Evolutionary conservation across 2,888 invertebrate genomes (phyloP), one percentile per base, ranked within the genome.

Genomic region (Danaus chrysippus): DNA sequence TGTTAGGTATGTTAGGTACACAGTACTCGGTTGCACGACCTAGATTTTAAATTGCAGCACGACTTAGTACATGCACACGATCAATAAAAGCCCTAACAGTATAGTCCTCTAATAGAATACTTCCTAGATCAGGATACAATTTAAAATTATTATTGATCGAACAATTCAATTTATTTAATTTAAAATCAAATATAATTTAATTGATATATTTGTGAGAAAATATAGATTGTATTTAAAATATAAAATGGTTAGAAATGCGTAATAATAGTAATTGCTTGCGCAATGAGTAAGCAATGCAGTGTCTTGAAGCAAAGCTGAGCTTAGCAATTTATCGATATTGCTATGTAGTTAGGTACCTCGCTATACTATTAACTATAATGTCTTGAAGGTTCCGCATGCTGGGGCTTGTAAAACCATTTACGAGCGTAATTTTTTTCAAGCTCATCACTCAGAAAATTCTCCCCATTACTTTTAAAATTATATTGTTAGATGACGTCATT

Each of bases 11-110:
- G 23, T 34, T 34, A 34, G 23, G 23, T 34, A 34, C 23, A 34
- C 23, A 34, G 23, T 58, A 63, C 62, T 41, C 53, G 74, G 78
- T 76, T 76, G 72, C 74, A 72, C 73, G 82, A 72, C 82, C 83
- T 80, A 82, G 77, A 79, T 82, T 73, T 66, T 59, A 62, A 73
- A 68, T 70, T 74, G 70, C 68, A 63, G 67, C 56, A 66, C 63
- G 49, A 15, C 53, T 56, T 59, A 59, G 59, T 57, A 61, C 42
- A 61, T 61, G 64, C 56, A 65, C 58, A 64, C 64, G 61, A 59
- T 62, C 64, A 56, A 55, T 63, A 56, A 66, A 66, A 64, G 59
- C 62, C 61, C 61, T 64, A 64, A 61, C 66, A 58, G 56, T 59
- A 42, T 55, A 42, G 53, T 52, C 56, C 58, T 43, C 61, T 46